Evolutionary conservation across 2,113 vertebrate genomes (phyloP).

Genomic region (Phalacrocorax pelagicus): DNA sequence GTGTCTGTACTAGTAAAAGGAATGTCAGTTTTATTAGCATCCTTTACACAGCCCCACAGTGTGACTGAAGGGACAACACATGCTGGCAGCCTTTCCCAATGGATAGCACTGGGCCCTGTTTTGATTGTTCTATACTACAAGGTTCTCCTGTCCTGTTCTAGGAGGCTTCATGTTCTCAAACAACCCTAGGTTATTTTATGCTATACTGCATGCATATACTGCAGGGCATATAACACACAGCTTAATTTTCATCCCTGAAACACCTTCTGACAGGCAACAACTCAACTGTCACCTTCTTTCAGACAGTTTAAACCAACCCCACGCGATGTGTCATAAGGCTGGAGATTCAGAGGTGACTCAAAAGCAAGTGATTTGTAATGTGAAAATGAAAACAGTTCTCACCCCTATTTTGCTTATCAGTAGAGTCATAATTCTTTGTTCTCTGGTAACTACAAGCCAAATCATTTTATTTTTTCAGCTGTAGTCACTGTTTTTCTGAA

Average conservation of each 20-base stretch:
- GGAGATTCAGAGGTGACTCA: no score
- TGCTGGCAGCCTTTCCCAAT: not conserved
- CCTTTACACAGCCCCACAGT: accelerated
- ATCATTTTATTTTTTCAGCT: no score
- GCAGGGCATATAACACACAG: not conserved
- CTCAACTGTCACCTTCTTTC: no score
- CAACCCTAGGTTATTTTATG: not conserved
- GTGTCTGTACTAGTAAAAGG: not conserved
- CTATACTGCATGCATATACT: not conserved
- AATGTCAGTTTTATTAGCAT: not conserved
- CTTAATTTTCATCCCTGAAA: not conserved
- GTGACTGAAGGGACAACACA: not conserved
- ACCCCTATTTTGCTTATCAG: no score
- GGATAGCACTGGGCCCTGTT: not conserved
- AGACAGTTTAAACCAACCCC: no score
- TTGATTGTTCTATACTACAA: not conserved
- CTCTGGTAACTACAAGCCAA: no score
- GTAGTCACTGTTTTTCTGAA: no score
- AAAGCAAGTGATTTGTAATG: no score
- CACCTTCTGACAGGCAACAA: not conserved
- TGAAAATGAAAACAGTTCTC: no score
- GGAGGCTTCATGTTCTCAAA: not conserved
- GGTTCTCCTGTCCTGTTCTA: not conserved
- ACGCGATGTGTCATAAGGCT: no score
- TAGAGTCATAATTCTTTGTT: no score